Evolutionary conservation across 2,888 invertebrate genomes (phyloP).

Genomic region (Hesperia comma): DNA sequence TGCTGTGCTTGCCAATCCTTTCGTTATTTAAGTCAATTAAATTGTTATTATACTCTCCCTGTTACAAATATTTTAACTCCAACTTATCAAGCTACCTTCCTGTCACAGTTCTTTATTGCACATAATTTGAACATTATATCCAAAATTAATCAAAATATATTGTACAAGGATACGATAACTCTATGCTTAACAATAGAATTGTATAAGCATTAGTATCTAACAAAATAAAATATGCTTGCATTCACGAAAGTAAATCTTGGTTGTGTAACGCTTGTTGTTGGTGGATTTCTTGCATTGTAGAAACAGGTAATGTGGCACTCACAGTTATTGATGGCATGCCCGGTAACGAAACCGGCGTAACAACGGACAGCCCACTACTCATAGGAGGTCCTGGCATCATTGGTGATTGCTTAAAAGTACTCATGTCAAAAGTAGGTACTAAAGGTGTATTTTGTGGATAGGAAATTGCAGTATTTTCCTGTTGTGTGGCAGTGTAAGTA

Average conservation of each 20-base stretch:
- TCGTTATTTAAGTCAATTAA: slow-evolving; percentile 4
- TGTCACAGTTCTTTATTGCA: slow-evolving; percentile 26
- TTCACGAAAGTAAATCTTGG: slow-evolving; percentile 75
- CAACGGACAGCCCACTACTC: slow-evolving; percentile 75
- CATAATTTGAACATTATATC: slow-evolving; percentile 28
- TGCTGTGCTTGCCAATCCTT: slow-evolving; percentile 6
- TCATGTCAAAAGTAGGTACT: slow-evolving; percentile 78
- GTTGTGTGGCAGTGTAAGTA: slow-evolving; percentile 61
- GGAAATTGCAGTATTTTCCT: slow-evolving; percentile 53
- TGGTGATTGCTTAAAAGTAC: slow-evolving; percentile 63
- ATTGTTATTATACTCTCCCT: slow-evolving; percentile 3
- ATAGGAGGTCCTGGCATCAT: slow-evolving; percentile 64
- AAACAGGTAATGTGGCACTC: slow-evolving; percentile 87
- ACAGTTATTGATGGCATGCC: slow-evolving; percentile 93
- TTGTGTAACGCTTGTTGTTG: slow-evolving; percentile 74
- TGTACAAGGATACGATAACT: slow-evolving; percentile 50
- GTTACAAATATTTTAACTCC: background rate
- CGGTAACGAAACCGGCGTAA: slow-evolving; percentile 88
- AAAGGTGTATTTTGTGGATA: slow-evolving; percentile 52
- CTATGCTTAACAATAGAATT: slow-evolving; percentile 51
- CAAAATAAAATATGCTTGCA: slow-evolving; percentile 30
- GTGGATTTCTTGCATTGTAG: slow-evolving; percentile 83
- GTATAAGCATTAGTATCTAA: slow-evolving; percentile 42
- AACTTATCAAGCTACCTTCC: slow-evolving; percentile 23
- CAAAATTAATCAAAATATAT: slow-evolving; percentile 54